Evolutionary conservation across 2,113 vertebrate genomes (phyloP).

Genomic region (Phyllostomus discolor): DNA sequence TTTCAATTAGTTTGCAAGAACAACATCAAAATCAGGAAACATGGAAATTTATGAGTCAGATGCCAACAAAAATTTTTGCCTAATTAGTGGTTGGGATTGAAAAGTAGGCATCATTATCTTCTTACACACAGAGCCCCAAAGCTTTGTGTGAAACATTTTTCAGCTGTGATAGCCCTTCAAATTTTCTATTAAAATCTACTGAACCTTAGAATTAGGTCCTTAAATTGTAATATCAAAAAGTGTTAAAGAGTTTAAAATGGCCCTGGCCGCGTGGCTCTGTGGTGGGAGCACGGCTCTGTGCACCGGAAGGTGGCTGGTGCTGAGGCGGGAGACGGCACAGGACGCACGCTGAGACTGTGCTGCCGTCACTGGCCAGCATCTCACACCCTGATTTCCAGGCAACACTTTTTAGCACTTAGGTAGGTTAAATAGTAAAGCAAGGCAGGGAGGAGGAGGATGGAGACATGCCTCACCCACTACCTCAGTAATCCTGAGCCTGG

Average conservation of each 20-base stretch:
- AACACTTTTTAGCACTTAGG: too few species aligned
- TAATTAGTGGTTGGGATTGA: too few species aligned
- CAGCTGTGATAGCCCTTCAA: not conserved
- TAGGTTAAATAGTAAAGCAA: too few species aligned
- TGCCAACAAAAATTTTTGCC: not conserved
- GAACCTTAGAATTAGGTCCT: not conserved
- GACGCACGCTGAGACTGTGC: too few species aligned
- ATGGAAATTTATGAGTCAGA: not conserved
- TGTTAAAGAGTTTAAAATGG: not conserved
- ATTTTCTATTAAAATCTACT: not conserved
- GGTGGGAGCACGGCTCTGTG: too few species aligned
- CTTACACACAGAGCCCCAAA: not conserved
- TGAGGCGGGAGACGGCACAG: too few species aligned
- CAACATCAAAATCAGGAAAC: not conserved
- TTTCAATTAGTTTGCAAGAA: not conserved
- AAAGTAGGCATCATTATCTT: not conserved
- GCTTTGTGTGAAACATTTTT: not conserved
- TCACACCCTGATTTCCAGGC: too few species aligned
- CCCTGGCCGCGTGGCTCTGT: too few species aligned
- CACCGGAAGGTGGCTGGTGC: not conserved
- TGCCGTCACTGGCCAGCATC: too few species aligned
- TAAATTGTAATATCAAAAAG: not conserved
- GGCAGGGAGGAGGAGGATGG: too few species aligned
- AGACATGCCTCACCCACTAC: too few species aligned
- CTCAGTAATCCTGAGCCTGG: too few species aligned